A percentile compares a stretch with the other conserved stretches of the same genome.
Conservation (phyloP, 2,888 invertebrate genomes). For the Tetranychus piercei region DNA sequence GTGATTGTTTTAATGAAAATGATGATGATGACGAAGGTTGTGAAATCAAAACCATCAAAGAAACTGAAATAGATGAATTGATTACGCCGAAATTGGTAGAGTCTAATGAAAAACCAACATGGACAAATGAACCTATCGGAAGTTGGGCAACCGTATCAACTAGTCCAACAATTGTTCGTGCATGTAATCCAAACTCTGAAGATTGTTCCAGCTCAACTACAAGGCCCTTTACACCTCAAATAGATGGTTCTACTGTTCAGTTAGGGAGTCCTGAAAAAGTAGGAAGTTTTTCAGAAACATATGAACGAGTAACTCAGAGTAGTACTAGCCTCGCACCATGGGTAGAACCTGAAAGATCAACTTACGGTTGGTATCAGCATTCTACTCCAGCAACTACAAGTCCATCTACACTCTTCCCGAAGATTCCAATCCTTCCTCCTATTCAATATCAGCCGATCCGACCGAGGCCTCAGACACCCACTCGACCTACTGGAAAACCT, state of each 20-base stretch:
- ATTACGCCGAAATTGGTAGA: neutral
- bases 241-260: neutral
- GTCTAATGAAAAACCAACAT: neutral
- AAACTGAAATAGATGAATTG: neutral
- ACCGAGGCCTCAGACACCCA: conserved; percentile 3
- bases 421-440: neutral
- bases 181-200: neutral
- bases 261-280: neutral
- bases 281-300: neutral
- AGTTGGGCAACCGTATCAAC: neutral
- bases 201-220: neutral
- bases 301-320: neutral
- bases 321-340: neutral
- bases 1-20: conserved; percentile 2
- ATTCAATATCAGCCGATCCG: neutral
- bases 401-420: neutral
- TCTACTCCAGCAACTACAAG: neutral
- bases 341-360: neutral
- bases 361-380: neutral
- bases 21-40: conserved; percentile 6
- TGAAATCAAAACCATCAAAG: neutral
- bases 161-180: neutral
- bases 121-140: neutral
- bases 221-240: neutral
- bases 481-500: conserved; percentile 5